Percentiles rank a stretch among this genome's conserved stretches.
phyloP scores from a whole-genome alignment of 2,888 invertebrate genomes.

The Eupithecia tripunctaria region DNA sequence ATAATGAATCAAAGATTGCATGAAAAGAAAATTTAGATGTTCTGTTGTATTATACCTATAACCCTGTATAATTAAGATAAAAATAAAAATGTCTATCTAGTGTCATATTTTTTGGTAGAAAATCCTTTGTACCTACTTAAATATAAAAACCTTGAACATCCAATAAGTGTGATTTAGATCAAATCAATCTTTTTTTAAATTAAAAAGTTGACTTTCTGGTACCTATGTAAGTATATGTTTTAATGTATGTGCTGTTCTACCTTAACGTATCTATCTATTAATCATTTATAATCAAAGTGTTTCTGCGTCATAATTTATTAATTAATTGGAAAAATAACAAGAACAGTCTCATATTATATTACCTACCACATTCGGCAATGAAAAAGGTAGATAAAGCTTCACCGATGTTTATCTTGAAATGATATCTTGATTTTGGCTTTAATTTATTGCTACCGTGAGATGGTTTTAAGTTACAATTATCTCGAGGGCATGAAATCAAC shows the following conservation, averaged over 20 bases:
- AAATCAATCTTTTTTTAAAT: too few species aligned
- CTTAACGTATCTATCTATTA: background rate
- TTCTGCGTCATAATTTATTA: background rate
- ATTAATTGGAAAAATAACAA: background rate
- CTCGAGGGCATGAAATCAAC: constrained; percentile 11
- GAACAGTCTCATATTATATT: background rate
- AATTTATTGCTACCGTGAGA: constrained; percentile 52
- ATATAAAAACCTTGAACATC: too few species aligned
- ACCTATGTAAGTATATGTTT: background rate
- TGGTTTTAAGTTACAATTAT: constrained; percentile 42
- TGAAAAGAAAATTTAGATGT: too few species aligned
- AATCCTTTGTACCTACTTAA: too few species aligned
- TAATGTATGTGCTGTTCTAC: background rate
- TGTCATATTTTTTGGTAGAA: too few species aligned
- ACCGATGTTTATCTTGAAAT: constrained; percentile 33
- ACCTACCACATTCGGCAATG: background rate
- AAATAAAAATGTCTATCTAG: background rate
- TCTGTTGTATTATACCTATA: too few species aligned
- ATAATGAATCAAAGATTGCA: too few species aligned
- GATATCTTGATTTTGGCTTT: constrained; percentile 55
- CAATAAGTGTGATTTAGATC: too few species aligned
- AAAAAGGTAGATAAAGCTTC: background rate
- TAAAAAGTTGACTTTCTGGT: too few species aligned
- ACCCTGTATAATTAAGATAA: too few species aligned
- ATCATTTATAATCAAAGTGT: background rate